Percentiles rank a stretch among this genome's conserved stretches.
Evolutionary conservation across 2,888 invertebrate species (phyloP).

Genomic region (Plusia festucae): DNA sequence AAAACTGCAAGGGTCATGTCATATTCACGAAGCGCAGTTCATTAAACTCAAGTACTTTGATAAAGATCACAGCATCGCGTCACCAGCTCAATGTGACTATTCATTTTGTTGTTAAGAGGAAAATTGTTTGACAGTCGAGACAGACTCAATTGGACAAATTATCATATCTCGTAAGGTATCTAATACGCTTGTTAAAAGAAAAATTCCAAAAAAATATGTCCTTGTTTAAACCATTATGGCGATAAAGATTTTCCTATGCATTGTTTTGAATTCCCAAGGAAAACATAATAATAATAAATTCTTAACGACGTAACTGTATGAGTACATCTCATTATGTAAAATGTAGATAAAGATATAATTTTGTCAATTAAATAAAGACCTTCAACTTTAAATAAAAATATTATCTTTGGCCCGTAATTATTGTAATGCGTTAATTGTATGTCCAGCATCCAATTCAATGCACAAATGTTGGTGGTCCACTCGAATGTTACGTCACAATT

Average conservation of each 20-base stretch:
- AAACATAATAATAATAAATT: neutral
- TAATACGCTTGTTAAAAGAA: slow-evolving; percentile 33
- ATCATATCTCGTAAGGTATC: slow-evolving; percentile 33
- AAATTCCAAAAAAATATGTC: slow-evolving; percentile 7
- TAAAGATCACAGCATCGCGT: slow-evolving; percentile 10
- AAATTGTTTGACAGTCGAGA: slow-evolving; percentile 36
- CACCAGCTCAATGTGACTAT: slow-evolving; percentile 11
- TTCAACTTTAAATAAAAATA: slow-evolving; percentile 24
- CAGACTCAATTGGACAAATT: slow-evolving; percentile 41
- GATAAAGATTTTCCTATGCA: neutral
- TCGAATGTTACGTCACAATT: slow-evolving; percentile 54
- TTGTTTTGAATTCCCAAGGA: neutral
- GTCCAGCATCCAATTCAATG: slow-evolving; percentile 37
- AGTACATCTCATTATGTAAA: neutral
- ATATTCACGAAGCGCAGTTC: slow-evolving; percentile 10
- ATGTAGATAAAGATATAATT: neutral
- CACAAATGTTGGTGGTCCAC: slow-evolving; percentile 42
- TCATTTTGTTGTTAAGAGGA: slow-evolving; percentile 34
- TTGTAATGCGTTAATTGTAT: slow-evolving; percentile 36
- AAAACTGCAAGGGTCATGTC: slow-evolving; percentile 15
- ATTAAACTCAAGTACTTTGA: slow-evolving; percentile 24
- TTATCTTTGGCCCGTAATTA: slow-evolving; percentile 26
- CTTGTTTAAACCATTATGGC: slow-evolving; percentile 1
- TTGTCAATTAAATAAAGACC: neutral
- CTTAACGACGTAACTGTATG: neutral